Percentiles rank a stretch among this genome's conserved stretches.
Evolutionary conservation across 2,797 vertebrate species (phyloP).

Genomic region (Vireo griseus): DNA sequence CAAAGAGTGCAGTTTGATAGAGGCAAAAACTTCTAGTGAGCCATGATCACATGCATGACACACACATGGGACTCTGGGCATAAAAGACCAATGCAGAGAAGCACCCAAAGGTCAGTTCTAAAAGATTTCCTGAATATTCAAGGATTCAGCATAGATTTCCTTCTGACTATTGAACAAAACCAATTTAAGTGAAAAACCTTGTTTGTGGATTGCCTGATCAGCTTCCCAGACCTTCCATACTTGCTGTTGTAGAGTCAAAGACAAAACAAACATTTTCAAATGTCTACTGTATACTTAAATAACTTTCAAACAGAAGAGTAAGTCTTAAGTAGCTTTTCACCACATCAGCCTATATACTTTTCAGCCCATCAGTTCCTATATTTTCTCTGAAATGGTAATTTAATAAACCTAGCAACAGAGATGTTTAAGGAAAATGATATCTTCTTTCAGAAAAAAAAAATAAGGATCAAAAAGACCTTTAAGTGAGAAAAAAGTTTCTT

Average conservation of each 20-base stretch:
- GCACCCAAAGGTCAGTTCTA: background rate
- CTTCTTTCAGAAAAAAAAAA: background rate
- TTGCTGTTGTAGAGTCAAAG: background rate
- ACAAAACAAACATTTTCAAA: background rate
- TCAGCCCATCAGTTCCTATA: background rate
- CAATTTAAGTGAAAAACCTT: background rate
- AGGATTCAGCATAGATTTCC: background rate
- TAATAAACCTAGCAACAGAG: background rate
- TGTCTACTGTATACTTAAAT: background rate
- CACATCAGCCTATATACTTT: background rate
- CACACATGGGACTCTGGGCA: background rate
- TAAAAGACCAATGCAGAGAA: background rate
- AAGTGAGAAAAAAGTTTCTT: background rate
- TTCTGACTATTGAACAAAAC: background rate
- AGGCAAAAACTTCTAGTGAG: background rate
- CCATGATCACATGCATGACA: background rate
- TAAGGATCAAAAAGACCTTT: background rate
- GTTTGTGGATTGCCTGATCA: background rate
- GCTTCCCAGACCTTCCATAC: background rate
- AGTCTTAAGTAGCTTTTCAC: background rate
- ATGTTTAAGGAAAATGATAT: background rate
- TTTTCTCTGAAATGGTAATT: background rate
- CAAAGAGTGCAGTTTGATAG: background rate
- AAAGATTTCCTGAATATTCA: constrained; percentile 19
- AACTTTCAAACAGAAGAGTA: background rate